phyloP scores from a whole-genome alignment of 2,113 vertebrate species.

The Oryzias curvinotus region DNA sequence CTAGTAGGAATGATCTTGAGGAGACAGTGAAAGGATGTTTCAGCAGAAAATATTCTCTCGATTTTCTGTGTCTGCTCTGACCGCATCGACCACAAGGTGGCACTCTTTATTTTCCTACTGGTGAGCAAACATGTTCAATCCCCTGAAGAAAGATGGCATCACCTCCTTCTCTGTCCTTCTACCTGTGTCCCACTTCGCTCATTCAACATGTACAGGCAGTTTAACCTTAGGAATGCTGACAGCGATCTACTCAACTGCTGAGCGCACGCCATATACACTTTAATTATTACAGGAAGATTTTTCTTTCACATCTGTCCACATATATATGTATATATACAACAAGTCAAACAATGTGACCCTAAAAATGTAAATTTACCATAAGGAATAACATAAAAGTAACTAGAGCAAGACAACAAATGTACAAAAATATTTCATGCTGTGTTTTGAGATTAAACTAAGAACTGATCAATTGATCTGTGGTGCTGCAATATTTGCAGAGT shows the following conservation, averaged over 20 bases:
- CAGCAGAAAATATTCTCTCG: constrained; percentile 23
- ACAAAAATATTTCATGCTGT: no score
- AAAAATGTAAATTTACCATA: neutral
- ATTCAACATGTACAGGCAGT: constrained; percentile 68
- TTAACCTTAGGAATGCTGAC: constrained; percentile 74
- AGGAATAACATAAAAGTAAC: neutral
- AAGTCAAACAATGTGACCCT: neutral
- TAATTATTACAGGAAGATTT: constrained; percentile 16
- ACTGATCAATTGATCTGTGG: no score
- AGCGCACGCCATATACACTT: constrained; percentile 29
- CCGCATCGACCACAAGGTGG: constrained; percentile 46
- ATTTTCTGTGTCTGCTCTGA: constrained; percentile 7
- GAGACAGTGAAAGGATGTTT: constrained; percentile 23
- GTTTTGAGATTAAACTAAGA: no score
- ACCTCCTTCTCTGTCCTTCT: constrained; percentile 20
- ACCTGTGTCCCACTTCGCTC: constrained; percentile 60
- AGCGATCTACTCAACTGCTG: constrained; percentile 48
- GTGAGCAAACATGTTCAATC: neutral
- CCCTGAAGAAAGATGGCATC: neutral
- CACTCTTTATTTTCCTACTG: constrained; percentile 64
- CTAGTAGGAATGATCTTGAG: constrained; percentile 6
- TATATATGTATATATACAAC: no score
- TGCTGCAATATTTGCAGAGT: neutral
- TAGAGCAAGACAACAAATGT: neutral
- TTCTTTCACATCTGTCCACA: constrained; percentile 20